Conservation (phyloP, 2,888 invertebrate species). For the Heliconius aoede region DNA sequence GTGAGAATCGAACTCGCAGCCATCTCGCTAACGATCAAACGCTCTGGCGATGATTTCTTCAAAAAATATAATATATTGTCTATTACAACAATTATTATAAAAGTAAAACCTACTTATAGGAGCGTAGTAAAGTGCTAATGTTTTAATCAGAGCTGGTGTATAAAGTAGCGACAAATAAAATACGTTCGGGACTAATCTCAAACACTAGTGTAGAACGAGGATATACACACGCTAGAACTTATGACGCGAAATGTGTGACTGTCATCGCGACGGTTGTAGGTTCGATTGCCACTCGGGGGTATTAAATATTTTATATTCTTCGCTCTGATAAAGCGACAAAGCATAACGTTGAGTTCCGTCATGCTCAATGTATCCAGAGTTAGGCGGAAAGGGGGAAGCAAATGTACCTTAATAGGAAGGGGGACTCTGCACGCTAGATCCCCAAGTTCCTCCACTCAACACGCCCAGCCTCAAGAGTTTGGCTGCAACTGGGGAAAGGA, state of each 20-base stretch:
- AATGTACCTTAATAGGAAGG: too few species aligned
- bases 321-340: neutral
- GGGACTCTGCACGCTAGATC: too few species aligned
- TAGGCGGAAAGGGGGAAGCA: too few species aligned
- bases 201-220: slow-evolving; percentile 27
- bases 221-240: slow-evolving; percentile 11
- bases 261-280: neutral
- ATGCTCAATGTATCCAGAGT: too few species aligned
- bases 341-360: neutral
- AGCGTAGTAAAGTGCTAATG: slow-evolving; percentile 16
- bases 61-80: neutral
- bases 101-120: neutral
- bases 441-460: too few species aligned
- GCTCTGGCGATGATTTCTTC: neutral
- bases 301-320: neutral
- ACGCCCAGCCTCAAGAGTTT: too few species aligned
- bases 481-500: too few species aligned
- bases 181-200: slow-evolving; percentile 38
- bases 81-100: neutral
- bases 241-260: too few species aligned
- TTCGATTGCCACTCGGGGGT: neutral
- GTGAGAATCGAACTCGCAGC: neutral
- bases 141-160: slow-evolving; percentile 37
- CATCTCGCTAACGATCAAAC: neutral
- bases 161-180: slow-evolving; percentile 35